These are phyloP conservation scores for Seira ritae DNA, from an alignment of 2,888 invertebrate genomes.

Conservation along the genomic window DNA sequence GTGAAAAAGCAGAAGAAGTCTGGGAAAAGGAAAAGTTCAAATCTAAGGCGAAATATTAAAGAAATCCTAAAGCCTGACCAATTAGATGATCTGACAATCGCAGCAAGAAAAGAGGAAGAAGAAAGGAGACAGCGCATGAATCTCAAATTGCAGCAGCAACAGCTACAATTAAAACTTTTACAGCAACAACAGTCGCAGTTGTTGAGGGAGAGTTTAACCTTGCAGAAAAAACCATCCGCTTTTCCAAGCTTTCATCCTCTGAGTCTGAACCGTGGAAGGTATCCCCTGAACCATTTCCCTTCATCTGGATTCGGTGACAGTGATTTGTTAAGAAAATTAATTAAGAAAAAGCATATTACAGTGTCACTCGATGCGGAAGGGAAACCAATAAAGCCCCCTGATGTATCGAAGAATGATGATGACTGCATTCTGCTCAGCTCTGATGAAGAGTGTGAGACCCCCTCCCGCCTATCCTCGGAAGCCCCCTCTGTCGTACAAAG, in stretches of 20 bases:
- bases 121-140: conserved; percentile 79
- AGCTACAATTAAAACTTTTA: conserved; percentile 68
- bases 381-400: not conserved
- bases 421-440: conserved; percentile 51
- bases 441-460: conserved; percentile 43
- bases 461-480: no score
- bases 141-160: conserved; percentile 75
- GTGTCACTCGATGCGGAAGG: conserved; percentile 41
- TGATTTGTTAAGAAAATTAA: conserved; percentile 37
- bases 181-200: conserved; percentile 66
- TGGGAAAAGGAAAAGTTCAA: conserved; percentile 61
- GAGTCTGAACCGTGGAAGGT: not conserved
- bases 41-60: conserved; percentile 87
- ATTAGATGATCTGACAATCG: conserved; percentile 92
- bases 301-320: conserved; percentile 15
- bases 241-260: not conserved
- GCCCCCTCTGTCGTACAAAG: no score
- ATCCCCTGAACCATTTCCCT: not conserved
- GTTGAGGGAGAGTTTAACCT: conserved; percentile 39
- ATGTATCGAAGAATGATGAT: no score
- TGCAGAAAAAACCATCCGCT: no score
- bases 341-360: conserved; percentile 55
- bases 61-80: conserved; percentile 96
- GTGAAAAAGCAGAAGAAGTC: conserved; percentile 67
- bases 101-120: conserved; percentile 94